Conservation (phyloP, 2,113 vertebrate genomes). For the Pollachius pollachius region DNA sequence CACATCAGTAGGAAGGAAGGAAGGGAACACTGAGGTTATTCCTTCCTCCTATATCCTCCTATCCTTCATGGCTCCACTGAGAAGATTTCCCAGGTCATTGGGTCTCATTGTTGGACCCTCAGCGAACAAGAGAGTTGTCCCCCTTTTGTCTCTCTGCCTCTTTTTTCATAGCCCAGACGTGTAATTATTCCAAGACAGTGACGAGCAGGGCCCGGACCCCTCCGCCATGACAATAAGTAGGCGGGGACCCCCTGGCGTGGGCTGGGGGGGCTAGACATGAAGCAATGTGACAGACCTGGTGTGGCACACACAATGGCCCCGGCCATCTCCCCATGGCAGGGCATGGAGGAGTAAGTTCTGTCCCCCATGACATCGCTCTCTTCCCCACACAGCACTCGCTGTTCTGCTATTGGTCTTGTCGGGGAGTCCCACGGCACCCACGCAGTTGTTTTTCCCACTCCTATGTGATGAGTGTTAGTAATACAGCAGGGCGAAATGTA, state of each 20-base stretch:
- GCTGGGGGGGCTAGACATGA: constrained; percentile 66
- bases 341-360: constrained; percentile 23
- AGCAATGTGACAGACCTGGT: constrained; percentile 75
- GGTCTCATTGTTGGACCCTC: constrained; percentile 14
- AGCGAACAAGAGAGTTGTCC: constrained; percentile 34
- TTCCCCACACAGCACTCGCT: too few species aligned
- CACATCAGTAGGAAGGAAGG: too few species aligned
- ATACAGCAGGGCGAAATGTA: too few species aligned
- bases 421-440: too few species aligned
- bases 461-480: too few species aligned
- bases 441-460: too few species aligned
- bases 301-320: constrained; percentile 27
- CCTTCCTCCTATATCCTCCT: constrained; percentile 4
- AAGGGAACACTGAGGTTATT: not conserved
- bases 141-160: constrained; percentile 42
- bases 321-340: constrained; percentile 40
- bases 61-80: constrained; percentile 18
- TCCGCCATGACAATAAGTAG: constrained; percentile 66
- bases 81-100: not conserved
- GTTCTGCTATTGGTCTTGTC: too few species aligned
- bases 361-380: too few species aligned
- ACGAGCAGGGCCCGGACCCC: constrained; percentile 54
- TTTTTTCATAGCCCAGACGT: constrained; percentile 36
- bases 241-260: constrained; percentile 61
- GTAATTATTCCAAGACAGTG: constrained; percentile 50